phyloP scores from a whole-genome alignment of 37 sponge, comb jelly and placozoan genomes.

The Dysidea cf. avara region DNA sequence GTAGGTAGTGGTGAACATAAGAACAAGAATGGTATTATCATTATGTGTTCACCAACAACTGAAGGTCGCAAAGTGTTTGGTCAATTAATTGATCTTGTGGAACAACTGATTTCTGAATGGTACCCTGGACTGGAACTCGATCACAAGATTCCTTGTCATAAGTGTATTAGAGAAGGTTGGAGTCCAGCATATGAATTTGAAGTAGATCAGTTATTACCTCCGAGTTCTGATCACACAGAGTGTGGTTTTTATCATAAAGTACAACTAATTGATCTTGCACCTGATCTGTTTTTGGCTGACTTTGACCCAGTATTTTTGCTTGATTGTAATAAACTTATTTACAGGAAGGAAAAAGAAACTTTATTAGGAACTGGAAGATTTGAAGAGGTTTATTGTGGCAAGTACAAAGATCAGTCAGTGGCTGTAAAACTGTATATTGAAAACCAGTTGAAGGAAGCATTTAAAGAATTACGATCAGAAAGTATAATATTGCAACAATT shows the following conservation, averaged over 20 bases:
- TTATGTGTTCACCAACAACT: slow-evolving; percentile 38
- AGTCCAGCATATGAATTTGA: slow-evolving; percentile 42
- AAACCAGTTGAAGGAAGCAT: slow-evolving; percentile 23
- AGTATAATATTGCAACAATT: slow-evolving; percentile 64
- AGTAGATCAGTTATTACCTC: slow-evolving; percentile 31
- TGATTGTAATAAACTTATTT: slow-evolving; percentile 47
- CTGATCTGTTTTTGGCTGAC: slow-evolving; percentile 83
- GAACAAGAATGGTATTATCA: slow-evolving; percentile 58
- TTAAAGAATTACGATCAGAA: slow-evolving; percentile 70
- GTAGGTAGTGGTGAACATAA: slow-evolving; percentile 7
- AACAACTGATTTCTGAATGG: slow-evolving; percentile 73
- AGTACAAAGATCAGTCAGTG: slow-evolving; percentile 58
- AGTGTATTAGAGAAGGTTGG: slow-evolving; percentile 45
- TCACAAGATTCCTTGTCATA: slow-evolving; percentile 60
- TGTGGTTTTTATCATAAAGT: slow-evolving; percentile 52
- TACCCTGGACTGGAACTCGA: slow-evolving; percentile 73
- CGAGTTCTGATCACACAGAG: slow-evolving; percentile 31
- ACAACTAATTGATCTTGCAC: slow-evolving; percentile 65
- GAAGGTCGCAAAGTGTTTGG: slow-evolving; percentile 68
- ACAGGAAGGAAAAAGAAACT: slow-evolving; percentile 45
- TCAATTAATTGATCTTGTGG: slow-evolving; percentile 66
- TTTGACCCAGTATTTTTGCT: slow-evolving; percentile 68
- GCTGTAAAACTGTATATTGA: slow-evolving; percentile 74
- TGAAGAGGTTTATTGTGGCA: slow-evolving; percentile 80
- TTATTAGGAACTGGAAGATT: slow-evolving; percentile 81